phyloP scores from a whole-genome alignment of 2,888 invertebrate species.

The Apotomis capreana region DNA sequence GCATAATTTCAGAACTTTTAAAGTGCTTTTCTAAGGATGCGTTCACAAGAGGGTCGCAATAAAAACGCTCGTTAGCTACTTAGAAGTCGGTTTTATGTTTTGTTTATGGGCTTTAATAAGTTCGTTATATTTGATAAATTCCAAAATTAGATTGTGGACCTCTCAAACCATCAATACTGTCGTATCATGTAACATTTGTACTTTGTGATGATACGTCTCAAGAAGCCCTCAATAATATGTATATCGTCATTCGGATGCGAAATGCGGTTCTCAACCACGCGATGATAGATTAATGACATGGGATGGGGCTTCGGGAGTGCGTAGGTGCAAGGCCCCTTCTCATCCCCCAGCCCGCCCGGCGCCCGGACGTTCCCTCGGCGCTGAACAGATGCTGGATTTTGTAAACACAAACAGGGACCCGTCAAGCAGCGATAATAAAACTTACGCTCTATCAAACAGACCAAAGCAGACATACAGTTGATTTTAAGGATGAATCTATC shows the following conservation, averaged over 20 bases:
- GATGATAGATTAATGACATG: conserved; percentile 58
- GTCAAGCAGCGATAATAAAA: conserved; percentile 51
- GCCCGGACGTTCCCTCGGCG: conserved; percentile 45
- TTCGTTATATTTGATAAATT: too few relatives aligned
- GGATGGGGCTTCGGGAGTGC: conserved; percentile 51
- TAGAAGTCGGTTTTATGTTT: too few relatives aligned
- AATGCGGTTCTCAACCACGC: conserved; percentile 42
- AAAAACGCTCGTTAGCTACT: background rate
- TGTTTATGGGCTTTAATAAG: too few relatives aligned
- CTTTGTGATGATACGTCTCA: conserved; percentile 13
- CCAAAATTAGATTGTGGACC: too few relatives aligned
- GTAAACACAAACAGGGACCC: conserved; percentile 64
- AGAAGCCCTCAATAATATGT: conserved; percentile 31
- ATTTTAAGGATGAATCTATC: conserved; percentile 1
- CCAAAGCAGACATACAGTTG: conserved; percentile 10
- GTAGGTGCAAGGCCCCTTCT: conserved; percentile 50
- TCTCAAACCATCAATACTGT: background rate
- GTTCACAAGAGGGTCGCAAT: background rate
- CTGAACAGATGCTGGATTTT: conserved; percentile 63
- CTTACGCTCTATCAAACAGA: conserved; percentile 37
- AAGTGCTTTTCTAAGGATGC: background rate
- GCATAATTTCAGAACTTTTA: conserved; percentile 6
- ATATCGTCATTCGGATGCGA: conserved; percentile 37
- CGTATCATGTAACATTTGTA: background rate
- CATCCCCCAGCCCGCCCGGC: conserved; percentile 44